A percentile compares a stretch with the other conserved stretches of the same genome.
Conservation (phyloP, 2,113 vertebrate genomes). For the Ophthalmolycus amberensis region DNA sequence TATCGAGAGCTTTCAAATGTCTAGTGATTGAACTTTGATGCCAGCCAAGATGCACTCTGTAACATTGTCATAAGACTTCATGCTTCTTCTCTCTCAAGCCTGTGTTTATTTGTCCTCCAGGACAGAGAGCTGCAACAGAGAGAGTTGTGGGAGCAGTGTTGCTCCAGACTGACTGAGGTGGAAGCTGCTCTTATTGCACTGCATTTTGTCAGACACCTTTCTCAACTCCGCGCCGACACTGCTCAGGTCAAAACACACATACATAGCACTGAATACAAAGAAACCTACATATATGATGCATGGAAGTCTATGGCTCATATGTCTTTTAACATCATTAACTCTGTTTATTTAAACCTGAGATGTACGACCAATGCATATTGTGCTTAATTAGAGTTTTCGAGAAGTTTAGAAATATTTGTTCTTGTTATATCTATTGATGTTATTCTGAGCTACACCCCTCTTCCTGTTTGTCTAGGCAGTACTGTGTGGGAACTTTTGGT, state of each 20-base stretch:
- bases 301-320: neutral
- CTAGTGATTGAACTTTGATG: neutral
- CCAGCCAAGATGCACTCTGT: neutral
- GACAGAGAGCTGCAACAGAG: conserved; percentile 67
- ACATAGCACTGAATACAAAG: conserved; percentile 7
- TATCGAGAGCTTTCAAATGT: neutral
- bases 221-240: conserved; percentile 78
- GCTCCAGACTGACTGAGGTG: conserved; percentile 78
- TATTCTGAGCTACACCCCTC: neutral
- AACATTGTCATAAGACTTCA: neutral
- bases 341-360: conserved; percentile 3
- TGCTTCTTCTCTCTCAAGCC: neutral
- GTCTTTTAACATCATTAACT: neutral
- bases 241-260: conserved; percentile 82
- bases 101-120: conserved; percentile 70
- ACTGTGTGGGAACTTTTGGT: conserved; percentile 81
- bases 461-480: conserved; percentile 77
- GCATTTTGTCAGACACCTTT: conserved; percentile 80
- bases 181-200: conserved; percentile 79
- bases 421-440: neutral
- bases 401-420: neutral
- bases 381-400: neutral
- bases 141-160: conserved; percentile 81
- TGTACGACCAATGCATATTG: neutral
- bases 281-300: neutral